Evolutionary conservation across 2,888 invertebrate genomes (phyloP).

Genomic region (Eumacrocentrus americanus): DNA sequence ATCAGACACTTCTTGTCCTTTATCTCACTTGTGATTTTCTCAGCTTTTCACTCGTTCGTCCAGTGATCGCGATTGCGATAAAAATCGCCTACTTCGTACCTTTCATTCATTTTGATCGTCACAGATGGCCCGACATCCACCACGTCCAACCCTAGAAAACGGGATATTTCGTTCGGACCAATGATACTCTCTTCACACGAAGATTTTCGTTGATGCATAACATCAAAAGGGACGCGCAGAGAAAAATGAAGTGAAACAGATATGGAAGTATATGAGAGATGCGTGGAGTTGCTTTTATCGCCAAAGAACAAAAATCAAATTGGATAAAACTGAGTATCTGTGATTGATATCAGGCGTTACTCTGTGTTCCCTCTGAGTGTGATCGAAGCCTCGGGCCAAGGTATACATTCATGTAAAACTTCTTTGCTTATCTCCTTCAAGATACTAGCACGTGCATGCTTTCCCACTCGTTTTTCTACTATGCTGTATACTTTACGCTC

Average conservation of each 20-base stretch:
- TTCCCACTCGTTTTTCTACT: conserved; percentile 17
- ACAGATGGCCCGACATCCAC: conserved; percentile 20
- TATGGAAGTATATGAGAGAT: not conserved
- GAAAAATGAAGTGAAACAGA: not conserved
- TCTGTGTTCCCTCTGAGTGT: not conserved
- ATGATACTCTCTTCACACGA: not conserved
- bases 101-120: conserved; percentile 10
- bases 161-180: conserved; percentile 13
- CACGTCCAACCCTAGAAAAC: conserved; percentile 19
- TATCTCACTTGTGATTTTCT: not conserved
- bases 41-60: not conserved
- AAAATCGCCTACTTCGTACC: conserved; percentile 21
- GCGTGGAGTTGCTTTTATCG: not conserved
- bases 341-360: not conserved
- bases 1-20: conserved; percentile 8
- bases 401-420: conserved; percentile 34
- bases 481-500: conserved; percentile 33
- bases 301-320: too few relatives aligned
- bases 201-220: not conserved
- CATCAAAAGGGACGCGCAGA: too few relatives aligned
- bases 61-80: conserved; percentile 14
- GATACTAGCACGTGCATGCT: not conserved
- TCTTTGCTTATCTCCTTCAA: conserved; percentile 32
- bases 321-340: not conserved
- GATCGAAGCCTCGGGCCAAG: conserved; percentile 22